Base-by-base conservation (phyloP, 2,797 vertebrate species). In the Acanthornis magna region DNA sequence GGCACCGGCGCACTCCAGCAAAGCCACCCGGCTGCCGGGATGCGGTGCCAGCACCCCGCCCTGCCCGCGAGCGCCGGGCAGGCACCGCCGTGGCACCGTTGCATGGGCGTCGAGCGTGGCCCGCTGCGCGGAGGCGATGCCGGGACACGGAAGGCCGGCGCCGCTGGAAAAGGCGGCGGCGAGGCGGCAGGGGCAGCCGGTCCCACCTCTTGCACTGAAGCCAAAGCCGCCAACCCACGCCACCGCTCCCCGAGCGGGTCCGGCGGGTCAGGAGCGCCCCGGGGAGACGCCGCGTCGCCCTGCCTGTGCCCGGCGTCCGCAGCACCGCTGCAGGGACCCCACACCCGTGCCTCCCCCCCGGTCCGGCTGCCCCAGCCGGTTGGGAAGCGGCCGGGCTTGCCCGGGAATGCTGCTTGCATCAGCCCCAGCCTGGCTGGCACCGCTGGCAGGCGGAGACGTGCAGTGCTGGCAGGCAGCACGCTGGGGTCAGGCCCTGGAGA, bases 311-410 rank as follows among this genome's bases (percentile, higher is more conserved):
- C 38, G 2, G 94, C 83, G 61, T 95, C 92, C 85, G 19, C 88
- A 85, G 94, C 88, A 87, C 95, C 88, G 88, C 95, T 95, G 95
- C 94, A 87, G 95, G 95, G 78, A 92, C 95, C 92, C 58, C 63
- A 90, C 94, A 25, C 91, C 94, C 30, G 10, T 0, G 29, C 85
- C 42, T 45, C 7, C 27, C 42, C 42, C 66, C 40, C 90, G 5
- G 73, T 45, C 91, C 5, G 16, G 95, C 92, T 1, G 88, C 92
- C 82, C 93, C 73, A 88, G 93, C 95, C 91, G 57, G 95, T 92
- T 84, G 86, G 68, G 83, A 95, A 95, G 92, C 3, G 17, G 94
- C 53, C 2, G 57, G 93, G 91, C 86, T 88, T 50, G 94, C 91
- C 94, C 29, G 10, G 91, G 93, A 94, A 91, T 25, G 80, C 87